phyloP scores from a whole-genome alignment of 2,888 invertebrate genomes.

The Galerucella nymphaeae region DNA sequence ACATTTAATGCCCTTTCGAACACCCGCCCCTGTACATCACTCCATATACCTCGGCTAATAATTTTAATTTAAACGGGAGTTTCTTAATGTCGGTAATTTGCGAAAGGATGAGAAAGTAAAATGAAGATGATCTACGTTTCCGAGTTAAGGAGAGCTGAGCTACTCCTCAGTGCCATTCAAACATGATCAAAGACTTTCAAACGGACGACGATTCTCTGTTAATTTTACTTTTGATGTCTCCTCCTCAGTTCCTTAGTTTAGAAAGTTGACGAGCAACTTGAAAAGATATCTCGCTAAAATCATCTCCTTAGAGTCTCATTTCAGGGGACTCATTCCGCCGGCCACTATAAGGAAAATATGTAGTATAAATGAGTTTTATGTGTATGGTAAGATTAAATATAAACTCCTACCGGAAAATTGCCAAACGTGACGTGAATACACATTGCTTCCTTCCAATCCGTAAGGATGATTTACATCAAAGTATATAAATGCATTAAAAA shows the following conservation, averaged over 20 bases:
- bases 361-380: slow-evolving; percentile 18
- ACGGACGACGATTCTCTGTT: slow-evolving; percentile 60
- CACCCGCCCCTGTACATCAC: neutral
- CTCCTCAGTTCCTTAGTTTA: slow-evolving; percentile 31
- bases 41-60: slow-evolving; percentile 46
- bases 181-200: slow-evolving; percentile 61
- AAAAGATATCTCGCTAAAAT: slow-evolving; percentile 59
- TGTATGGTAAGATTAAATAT: slow-evolving; percentile 9
- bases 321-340: slow-evolving; percentile 36
- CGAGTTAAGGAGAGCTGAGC: slow-evolving; percentile 33
- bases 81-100: slow-evolving; percentile 55
- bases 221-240: slow-evolving; percentile 63
- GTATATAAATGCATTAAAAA: neutral
- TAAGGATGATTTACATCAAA: neutral
- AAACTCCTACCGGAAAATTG: neutral
- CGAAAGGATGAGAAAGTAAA: slow-evolving; percentile 42
- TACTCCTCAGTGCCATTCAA: slow-evolving; percentile 51
- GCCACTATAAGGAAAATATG: slow-evolving; percentile 6
- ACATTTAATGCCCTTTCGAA: neutral
- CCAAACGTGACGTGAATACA: slow-evolving; percentile 2
- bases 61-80: slow-evolving; percentile 54
- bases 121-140: slow-evolving; percentile 48
- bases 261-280: slow-evolving; percentile 58
- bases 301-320: slow-evolving; percentile 50
- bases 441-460: neutral